These are phyloP conservation scores for Pygmarrhopalites habei DNA, from an alignment of 1,140 invertebrate species.

Conservation along the genomic window DNA sequence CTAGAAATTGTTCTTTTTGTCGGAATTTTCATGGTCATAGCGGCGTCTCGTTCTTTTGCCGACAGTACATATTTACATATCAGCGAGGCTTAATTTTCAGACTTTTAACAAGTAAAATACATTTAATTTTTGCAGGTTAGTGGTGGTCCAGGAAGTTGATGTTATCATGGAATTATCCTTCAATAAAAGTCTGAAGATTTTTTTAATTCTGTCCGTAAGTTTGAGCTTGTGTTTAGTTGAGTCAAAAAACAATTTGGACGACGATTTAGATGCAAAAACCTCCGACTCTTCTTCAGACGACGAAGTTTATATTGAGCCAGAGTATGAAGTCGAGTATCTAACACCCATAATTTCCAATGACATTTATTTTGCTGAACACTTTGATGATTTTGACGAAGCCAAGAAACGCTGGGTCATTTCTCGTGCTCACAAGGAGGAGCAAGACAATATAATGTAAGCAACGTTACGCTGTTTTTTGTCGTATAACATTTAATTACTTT, in stretches of 20 bases:
- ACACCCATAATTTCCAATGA: slow-evolving; percentile 47
- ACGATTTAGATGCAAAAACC: neutral
- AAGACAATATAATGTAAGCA: too few relatives aligned
- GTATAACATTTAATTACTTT: too few relatives aligned
- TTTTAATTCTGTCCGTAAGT: neutral
- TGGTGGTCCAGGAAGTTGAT: neutral
- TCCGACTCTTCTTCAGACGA: too few relatives aligned
- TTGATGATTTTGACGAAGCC: slow-evolving; percentile 70
- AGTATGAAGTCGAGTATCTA: slow-evolving; percentile 39
- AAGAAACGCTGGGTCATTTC: slow-evolving; percentile 78
- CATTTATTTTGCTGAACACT: slow-evolving; percentile 78
- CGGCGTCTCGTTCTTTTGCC: too few relatives aligned
- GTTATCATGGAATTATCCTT: neutral
- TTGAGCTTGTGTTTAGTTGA: neutral
- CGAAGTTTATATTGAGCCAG: too few relatives aligned
- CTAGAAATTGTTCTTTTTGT: too few relatives aligned
- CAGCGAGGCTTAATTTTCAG: too few relatives aligned
- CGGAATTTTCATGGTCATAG: too few relatives aligned
- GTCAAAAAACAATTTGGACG: neutral
- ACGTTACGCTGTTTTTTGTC: too few relatives aligned
- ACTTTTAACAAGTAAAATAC: too few relatives aligned
- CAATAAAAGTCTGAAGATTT: neutral
- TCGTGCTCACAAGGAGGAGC: slow-evolving; percentile 81
- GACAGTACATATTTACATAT: too few relatives aligned
- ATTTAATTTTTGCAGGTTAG: too few relatives aligned